phyloP scores from a whole-genome alignment of 35 echinoderm and acorn worm genomes.

The Apostichopus japonicus region DNA sequence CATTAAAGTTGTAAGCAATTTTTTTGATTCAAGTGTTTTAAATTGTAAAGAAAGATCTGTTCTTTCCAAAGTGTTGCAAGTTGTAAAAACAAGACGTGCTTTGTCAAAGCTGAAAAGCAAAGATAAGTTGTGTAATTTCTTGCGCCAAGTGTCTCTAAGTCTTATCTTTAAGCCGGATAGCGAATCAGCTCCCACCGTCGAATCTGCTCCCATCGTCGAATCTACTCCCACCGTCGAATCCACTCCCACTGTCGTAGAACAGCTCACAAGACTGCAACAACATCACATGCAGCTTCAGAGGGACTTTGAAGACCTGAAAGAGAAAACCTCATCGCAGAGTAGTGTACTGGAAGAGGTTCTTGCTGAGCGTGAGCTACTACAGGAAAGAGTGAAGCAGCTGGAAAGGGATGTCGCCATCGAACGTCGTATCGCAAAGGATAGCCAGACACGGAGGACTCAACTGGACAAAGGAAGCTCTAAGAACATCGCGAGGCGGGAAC shows the following conservation, averaged over 20 bases:
- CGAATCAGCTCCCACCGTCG: not conserved
- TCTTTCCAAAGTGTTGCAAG: too few relatives aligned
- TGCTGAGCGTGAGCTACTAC: not conserved
- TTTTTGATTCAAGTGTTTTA: too few relatives aligned
- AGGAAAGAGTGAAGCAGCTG: not conserved
- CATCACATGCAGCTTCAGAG: not conserved
- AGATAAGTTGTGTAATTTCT: not conserved
- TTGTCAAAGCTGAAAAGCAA: not conserved
- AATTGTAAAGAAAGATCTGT: too few relatives aligned
- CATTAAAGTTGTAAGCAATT: too few relatives aligned
- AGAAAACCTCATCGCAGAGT: not conserved
- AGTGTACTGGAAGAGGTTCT: not conserved
- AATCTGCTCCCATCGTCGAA: not conserved
- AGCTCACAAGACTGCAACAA: not conserved
- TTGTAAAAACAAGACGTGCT: not conserved
- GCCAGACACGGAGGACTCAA: too few relatives aligned
- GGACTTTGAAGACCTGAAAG: not conserved
- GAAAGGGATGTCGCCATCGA: too few relatives aligned
- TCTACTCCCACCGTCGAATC: not conserved
- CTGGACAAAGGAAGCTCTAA: too few relatives aligned
- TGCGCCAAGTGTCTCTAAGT: not conserved
- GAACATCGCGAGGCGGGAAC: too few relatives aligned
- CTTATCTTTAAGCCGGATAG: not conserved
- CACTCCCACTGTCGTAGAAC: too few relatives aligned
- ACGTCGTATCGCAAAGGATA: too few relatives aligned